phyloP scores from a whole-genome alignment of 2,113 vertebrate species.

The Progne subis region DNA sequence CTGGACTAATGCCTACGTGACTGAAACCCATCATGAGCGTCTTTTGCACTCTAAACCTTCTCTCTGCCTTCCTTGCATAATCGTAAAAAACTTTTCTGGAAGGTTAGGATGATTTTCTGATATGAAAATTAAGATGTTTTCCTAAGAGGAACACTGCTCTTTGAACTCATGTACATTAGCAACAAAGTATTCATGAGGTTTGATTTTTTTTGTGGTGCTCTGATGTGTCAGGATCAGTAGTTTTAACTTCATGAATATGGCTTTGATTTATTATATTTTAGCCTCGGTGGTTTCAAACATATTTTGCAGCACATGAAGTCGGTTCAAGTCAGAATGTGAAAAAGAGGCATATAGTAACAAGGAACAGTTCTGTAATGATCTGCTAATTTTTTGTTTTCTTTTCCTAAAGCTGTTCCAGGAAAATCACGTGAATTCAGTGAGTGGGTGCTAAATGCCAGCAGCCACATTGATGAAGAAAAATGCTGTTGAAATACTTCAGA shows the following conservation, averaged over 20 bases:
- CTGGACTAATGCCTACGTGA: slow-evolving; percentile 34
- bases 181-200: slow-evolving; percentile 38
- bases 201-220: slow-evolving; percentile 21
- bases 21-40: slow-evolving; percentile 26
- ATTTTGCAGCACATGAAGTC: neutral
- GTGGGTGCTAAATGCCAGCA: slow-evolving; percentile 75
- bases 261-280: slow-evolving; percentile 59
- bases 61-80: neutral
- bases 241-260: neutral
- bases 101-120: slow-evolving; percentile 33
- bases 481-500: slow-evolving; percentile 73
- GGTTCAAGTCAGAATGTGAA: neutral
- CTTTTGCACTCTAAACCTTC: slow-evolving; percentile 32
- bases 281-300: neutral
- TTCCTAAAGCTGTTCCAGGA: slow-evolving; percentile 58
- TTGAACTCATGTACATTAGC: slow-evolving; percentile 3
- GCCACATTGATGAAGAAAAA: slow-evolving; percentile 78
- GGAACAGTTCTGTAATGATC: slow-evolving; percentile 7
- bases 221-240: slow-evolving; percentile 39
- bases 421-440: slow-evolving; percentile 56
- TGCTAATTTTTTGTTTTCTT: slow-evolving; percentile 46
- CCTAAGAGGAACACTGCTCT: slow-evolving; percentile 28
- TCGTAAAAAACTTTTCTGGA: slow-evolving; percentile 48
- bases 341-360: neutral
- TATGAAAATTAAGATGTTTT: slow-evolving; percentile 46